phyloP scores from a whole-genome alignment of 2,797 vertebrate genomes.

The Brachymystax lenok region DNA sequence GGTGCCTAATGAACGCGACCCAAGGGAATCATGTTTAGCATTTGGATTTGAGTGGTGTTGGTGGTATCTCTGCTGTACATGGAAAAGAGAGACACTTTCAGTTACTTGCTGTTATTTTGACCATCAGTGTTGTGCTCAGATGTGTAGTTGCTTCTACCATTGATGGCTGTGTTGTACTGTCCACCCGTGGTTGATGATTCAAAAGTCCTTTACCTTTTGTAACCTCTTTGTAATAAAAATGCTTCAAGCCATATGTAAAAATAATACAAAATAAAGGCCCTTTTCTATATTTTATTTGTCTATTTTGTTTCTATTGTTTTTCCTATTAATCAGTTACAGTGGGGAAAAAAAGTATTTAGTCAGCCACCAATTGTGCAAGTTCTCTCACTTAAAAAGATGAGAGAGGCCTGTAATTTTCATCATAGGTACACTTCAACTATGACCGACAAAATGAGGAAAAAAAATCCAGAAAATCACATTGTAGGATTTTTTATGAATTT shows the following conservation, averaged over 20 bases:
- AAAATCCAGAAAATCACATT: too few relatives aligned
- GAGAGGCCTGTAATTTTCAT: too few relatives aligned
- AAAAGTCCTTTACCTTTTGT: conserved; percentile 68
- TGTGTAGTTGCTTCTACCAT: conserved; percentile 34
- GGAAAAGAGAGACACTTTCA: conserved; percentile 30
- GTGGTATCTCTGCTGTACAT: conserved; percentile 28
- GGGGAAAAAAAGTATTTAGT: too few relatives aligned
- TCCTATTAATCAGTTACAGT: background rate
- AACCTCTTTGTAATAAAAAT: conserved; percentile 74
- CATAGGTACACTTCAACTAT: too few relatives aligned
- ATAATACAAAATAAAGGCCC: conserved; percentile 65
- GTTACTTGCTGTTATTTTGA: conserved; percentile 35
- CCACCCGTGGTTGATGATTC: conserved; percentile 61
- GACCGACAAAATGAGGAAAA: too few relatives aligned
- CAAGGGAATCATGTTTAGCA: conserved; percentile 23
- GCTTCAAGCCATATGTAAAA: conserved; percentile 75
- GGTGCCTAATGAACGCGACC: background rate
- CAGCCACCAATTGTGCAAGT: too few relatives aligned
- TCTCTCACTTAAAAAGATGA: too few relatives aligned
- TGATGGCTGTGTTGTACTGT: conserved; percentile 46
- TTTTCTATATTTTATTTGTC: conserved; percentile 54
- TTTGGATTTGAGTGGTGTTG: background rate
- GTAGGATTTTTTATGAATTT: too few relatives aligned
- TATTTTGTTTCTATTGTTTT: background rate
- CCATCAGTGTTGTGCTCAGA: conserved; percentile 39